phyloP scores from a whole-genome alignment of 2,113 vertebrate species.

The Aspiorhynchus laticeps region DNA sequence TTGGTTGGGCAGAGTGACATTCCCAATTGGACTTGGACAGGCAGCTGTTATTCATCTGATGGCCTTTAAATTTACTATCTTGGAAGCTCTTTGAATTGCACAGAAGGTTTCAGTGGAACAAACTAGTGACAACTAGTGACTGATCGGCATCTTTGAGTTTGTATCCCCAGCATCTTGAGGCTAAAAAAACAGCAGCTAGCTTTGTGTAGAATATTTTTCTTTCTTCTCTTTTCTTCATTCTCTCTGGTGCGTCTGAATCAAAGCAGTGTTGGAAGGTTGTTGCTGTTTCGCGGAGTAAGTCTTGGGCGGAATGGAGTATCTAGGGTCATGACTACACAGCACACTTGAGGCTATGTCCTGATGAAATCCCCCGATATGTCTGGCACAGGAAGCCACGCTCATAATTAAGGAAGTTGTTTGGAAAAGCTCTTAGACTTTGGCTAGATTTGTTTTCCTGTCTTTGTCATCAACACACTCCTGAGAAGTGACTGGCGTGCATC shows the following conservation, averaged over 20 bases:
- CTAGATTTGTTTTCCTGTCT: slow-evolving; percentile 16
- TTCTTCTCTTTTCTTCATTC: not conserved
- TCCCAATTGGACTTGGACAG: slow-evolving; percentile 21
- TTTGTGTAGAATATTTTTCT: not conserved
- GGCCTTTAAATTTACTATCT: slow-evolving; percentile 28
- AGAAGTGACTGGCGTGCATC: slow-evolving; percentile 6
- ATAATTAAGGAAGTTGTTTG: slow-evolving; percentile 56
- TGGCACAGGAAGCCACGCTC: slow-evolving; percentile 48
- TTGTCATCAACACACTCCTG: slow-evolving; percentile 61
- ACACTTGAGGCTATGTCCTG: slow-evolving; percentile 17
- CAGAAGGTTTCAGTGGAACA: slow-evolving; percentile 23
- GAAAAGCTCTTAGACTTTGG: slow-evolving; percentile 16
- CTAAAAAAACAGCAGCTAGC: not conserved
- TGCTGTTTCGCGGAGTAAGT: not conserved
- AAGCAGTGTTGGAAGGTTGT: slow-evolving; percentile 22
- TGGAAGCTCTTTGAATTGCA: slow-evolving; percentile 6
- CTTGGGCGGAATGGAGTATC: not conserved
- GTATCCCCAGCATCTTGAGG: slow-evolving; percentile 12
- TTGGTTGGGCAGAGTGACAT: not conserved
- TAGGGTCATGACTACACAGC: slow-evolving; percentile 20
- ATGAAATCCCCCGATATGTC: slow-evolving; percentile 50
- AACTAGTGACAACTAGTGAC: slow-evolving; percentile 20
- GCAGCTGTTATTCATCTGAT: slow-evolving; percentile 41
- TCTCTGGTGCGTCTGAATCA: not conserved
- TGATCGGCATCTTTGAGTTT: slow-evolving; percentile 24